Evolutionary conservation across 2,113 vertebrate species (phyloP).

Genomic region (Tragelaphus scriptus): DNA sequence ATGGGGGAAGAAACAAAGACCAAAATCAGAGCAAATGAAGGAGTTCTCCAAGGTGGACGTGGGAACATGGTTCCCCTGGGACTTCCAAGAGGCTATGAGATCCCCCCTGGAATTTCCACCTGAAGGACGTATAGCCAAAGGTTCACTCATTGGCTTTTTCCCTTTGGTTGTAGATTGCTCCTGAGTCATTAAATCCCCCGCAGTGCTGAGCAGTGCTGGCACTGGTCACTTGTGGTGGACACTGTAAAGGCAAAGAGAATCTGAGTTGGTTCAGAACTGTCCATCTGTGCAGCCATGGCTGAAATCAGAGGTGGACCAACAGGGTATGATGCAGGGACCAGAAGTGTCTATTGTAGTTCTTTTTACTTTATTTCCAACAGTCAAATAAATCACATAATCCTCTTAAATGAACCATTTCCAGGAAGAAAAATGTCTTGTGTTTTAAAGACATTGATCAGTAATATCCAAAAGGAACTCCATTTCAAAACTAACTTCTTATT

Average conservation of each 20-base stretch:
- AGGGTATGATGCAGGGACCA: neutral
- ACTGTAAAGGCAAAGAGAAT: neutral
- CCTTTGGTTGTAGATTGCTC: neutral
- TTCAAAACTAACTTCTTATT: neutral
- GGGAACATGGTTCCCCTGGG: neutral
- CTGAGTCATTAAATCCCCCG: neutral
- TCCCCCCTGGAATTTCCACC: neutral
- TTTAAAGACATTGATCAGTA: neutral
- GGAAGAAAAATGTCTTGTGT: neutral
- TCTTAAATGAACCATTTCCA: neutral
- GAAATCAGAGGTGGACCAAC: neutral
- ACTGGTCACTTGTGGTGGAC: neutral
- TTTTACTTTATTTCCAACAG: neutral
- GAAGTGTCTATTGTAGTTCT: neutral
- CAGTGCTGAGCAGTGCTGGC: neutral
- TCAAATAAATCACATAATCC: neutral
- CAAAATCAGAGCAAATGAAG: neutral
- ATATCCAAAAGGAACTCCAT: neutral
- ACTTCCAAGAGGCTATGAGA: rapidly evolving
- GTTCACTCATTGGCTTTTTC: neutral
- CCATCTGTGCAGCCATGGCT: neutral
- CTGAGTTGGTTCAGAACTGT: neutral
- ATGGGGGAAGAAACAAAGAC: neutral
- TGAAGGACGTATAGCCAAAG: neutral
- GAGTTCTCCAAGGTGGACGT: rapidly evolving